These are phyloP conservation scores for Orestias chungarensis DNA, from an alignment of 2,797 vertebrate species.

Conservation along the genomic window DNA sequence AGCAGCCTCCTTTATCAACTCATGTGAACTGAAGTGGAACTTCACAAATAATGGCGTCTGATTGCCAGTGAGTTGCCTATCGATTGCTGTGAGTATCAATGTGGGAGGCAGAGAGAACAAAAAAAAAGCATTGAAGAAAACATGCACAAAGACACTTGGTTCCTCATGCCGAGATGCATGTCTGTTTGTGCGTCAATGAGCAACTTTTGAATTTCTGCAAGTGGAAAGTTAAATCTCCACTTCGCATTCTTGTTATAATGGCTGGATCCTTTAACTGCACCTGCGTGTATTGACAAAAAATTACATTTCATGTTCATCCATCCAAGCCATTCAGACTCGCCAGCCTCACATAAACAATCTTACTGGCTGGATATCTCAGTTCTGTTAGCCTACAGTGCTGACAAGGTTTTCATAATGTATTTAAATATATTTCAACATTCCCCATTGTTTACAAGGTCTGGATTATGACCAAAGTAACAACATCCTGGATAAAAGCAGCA, in stretches of 20 bases:
- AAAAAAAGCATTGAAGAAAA: slow-evolving; percentile 42
- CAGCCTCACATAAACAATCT: background rate
- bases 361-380: background rate
- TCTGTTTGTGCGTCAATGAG: slow-evolving; percentile 27
- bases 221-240: slow-evolving; percentile 40
- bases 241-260: slow-evolving; percentile 16
- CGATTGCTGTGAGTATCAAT: slow-evolving; percentile 67
- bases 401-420: background rate
- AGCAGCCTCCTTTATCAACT: slow-evolving; percentile 83
- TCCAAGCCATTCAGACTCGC: background rate
- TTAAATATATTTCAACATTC: background rate
- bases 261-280: slow-evolving; percentile 25
- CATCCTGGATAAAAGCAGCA: background rate
- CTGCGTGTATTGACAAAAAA: slow-evolving; percentile 6
- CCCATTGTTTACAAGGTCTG: background rate
- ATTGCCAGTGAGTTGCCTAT: slow-evolving; percentile 85
- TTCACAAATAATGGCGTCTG: slow-evolving; percentile 90
- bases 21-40: slow-evolving; percentile 92
- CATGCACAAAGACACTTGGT: slow-evolving; percentile 40
- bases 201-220: slow-evolving; percentile 21
- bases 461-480: background rate
- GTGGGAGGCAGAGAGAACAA: background rate
- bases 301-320: background rate
- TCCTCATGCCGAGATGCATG: slow-evolving; percentile 24
- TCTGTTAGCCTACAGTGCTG: background rate